Conservation (phyloP, 2,113 vertebrate species). For the Struthio camelus region DNA sequence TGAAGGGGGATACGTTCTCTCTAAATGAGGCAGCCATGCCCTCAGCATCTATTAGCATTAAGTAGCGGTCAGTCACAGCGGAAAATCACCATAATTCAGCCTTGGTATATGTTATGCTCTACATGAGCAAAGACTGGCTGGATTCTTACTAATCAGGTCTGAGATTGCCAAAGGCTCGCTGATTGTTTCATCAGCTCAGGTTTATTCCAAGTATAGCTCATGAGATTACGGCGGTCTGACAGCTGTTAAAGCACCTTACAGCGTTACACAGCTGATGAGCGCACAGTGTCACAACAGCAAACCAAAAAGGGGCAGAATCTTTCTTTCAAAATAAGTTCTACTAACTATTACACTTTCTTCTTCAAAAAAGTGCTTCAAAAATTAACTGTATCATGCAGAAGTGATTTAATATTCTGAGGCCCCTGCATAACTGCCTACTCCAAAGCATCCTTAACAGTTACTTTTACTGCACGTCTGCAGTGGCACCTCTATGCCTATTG, state of each 20-base stretch:
- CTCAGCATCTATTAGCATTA: slow-evolving; percentile 23
- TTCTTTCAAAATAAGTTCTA: neutral
- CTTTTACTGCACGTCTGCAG: neutral
- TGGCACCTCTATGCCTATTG: neutral
- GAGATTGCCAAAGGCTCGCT: slow-evolving; percentile 39
- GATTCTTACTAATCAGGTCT: slow-evolving; percentile 53
- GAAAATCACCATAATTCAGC: slow-evolving; percentile 1
- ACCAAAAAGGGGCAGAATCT: neutral
- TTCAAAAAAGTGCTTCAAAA: slow-evolving; percentile 16
- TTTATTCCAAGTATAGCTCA: slow-evolving; percentile 68
- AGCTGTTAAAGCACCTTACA: neutral
- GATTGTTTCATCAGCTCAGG: slow-evolving; percentile 63
- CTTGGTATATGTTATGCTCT: neutral
- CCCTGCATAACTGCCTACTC: neutral
- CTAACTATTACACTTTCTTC: neutral
- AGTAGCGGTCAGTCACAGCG: neutral
- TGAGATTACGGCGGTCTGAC: slow-evolving; percentile 48
- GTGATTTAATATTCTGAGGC: neutral
- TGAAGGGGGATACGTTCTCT: slow-evolving; percentile 7
- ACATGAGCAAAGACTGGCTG: neutral
- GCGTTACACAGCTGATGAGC: slow-evolving; percentile 35
- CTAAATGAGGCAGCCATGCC: neutral
- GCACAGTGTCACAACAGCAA: slow-evolving; percentile 10
- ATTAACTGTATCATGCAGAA: neutral
- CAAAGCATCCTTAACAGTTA: neutral